Conservation (phyloP, 2,797 vertebrate genomes). For the Onychomys leucogaster region DNA sequence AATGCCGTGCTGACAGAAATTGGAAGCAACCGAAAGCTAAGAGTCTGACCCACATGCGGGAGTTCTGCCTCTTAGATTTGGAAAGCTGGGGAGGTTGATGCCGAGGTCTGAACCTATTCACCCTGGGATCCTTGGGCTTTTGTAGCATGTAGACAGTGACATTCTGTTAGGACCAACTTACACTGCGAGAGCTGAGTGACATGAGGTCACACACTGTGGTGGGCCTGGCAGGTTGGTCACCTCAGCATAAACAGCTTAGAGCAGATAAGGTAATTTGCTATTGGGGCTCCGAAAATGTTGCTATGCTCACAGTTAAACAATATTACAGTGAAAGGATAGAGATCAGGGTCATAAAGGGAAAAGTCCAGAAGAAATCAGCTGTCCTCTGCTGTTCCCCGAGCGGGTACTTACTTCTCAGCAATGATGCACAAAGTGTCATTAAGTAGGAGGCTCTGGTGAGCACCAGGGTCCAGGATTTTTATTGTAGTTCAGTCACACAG, state of each 20-base stretch:
- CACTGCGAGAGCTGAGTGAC: neutral
- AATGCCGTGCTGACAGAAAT: neutral
- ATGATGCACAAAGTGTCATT: neutral
- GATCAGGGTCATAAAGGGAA: neutral
- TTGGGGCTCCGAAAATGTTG: neutral
- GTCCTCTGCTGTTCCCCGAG: neutral
- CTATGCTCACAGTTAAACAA: neutral
- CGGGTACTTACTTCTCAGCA: neutral
- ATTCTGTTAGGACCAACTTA: neutral
- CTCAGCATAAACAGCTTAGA: neutral
- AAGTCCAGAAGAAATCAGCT: slow-evolving; percentile 12
- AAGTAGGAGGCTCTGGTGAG: neutral
- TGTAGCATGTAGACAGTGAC: neutral
- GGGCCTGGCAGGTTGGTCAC: neutral
- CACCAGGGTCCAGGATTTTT: neutral
- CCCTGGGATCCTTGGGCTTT: neutral
- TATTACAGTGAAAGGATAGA: neutral
- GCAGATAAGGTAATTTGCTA: neutral
- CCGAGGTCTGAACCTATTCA: neutral
- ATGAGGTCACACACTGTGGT: neutral
- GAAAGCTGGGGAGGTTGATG: neutral
- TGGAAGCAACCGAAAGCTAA: neutral
- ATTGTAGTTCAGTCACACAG: neutral
- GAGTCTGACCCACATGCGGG: neutral
- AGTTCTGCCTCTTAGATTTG: neutral